These are phyloP conservation scores for Paramisgurnus dabryanus DNA, from an alignment of 2,113 vertebrate genomes.

Conservation along the genomic window DNA sequence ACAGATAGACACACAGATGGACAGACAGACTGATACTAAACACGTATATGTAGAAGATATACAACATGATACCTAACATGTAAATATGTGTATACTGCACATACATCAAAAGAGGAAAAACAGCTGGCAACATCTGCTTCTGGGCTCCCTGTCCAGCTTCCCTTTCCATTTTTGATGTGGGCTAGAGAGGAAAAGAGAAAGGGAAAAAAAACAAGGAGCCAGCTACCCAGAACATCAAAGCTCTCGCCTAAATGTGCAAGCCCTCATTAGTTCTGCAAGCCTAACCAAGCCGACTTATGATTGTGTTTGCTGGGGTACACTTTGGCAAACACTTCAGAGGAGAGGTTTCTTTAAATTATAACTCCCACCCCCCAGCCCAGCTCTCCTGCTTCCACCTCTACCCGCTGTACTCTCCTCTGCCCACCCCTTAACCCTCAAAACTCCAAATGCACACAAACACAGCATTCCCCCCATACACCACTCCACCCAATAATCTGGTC, in stretches of 20 bases:
- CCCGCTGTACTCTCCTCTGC: constrained; percentile 52
- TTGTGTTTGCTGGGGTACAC: constrained; percentile 78
- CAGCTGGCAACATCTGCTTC: constrained; percentile 79
- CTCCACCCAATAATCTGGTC: constrained; percentile 80
- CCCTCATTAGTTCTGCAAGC: constrained; percentile 82
- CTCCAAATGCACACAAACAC: constrained; percentile 68
- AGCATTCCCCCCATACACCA: constrained; percentile 64
- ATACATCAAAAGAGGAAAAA: constrained; percentile 57
- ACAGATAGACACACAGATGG: not conserved
- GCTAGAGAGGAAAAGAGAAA: constrained; percentile 73
- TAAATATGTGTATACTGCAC: constrained; percentile 46
- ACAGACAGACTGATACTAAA: constrained; percentile 23
- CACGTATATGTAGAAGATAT: not conserved
- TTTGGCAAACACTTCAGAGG: constrained; percentile 82
- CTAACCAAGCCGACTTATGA: constrained; percentile 79
- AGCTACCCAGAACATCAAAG: constrained; percentile 84
- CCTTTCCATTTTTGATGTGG: constrained; percentile 79
- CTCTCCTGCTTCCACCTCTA: constrained; percentile 62
- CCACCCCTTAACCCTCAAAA: constrained; percentile 68
- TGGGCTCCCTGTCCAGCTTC: constrained; percentile 64
- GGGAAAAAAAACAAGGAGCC: constrained; percentile 77
- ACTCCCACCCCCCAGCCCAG: constrained; percentile 65
- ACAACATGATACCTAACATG: not conserved
- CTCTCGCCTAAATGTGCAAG: constrained; percentile 72
- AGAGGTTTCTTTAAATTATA: constrained; percentile 79